Conservation (phyloP, 2,113 vertebrate species). For the Rhea americana region DNA sequence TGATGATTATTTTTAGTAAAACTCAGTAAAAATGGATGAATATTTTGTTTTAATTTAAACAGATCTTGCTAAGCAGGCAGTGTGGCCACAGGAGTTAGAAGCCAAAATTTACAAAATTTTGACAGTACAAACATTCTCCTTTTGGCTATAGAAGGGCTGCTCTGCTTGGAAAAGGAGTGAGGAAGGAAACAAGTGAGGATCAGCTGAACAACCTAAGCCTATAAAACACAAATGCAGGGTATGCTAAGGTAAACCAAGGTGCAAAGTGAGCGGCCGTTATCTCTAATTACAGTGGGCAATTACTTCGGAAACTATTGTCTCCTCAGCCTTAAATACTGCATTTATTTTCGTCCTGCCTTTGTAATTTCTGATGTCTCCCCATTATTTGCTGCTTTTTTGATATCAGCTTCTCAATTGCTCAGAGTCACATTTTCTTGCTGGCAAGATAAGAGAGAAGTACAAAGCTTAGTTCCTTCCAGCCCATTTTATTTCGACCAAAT, state of each 20-base stretch:
- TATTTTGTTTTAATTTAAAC: background rate
- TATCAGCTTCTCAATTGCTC: background rate
- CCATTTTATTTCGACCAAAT: background rate
- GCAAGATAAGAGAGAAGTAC: background rate
- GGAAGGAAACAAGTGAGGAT: background rate
- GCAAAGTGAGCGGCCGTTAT: background rate
- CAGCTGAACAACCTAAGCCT: background rate
- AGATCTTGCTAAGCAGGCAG: background rate
- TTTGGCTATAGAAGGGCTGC: background rate
- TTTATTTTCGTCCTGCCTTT: background rate
- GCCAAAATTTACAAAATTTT: background rate
- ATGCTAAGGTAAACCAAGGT: background rate
- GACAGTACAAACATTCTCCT: background rate
- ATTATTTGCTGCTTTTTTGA: background rate
- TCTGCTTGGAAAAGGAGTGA: background rate
- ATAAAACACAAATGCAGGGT: accelerated
- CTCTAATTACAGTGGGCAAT: background rate
- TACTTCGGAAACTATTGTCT: background rate
- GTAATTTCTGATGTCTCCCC: background rate
- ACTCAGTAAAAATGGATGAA: background rate
- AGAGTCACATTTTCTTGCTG: background rate
- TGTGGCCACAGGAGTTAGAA: background rate
- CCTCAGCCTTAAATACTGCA: background rate
- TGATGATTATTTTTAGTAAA: background rate
- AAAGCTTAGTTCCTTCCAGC: background rate